Evolutionary conservation across 1,140 invertebrate species (phyloP), one percentile per base, ranked within the genome.

Genomic region (Aphelenchoides fujianensis): DNA sequence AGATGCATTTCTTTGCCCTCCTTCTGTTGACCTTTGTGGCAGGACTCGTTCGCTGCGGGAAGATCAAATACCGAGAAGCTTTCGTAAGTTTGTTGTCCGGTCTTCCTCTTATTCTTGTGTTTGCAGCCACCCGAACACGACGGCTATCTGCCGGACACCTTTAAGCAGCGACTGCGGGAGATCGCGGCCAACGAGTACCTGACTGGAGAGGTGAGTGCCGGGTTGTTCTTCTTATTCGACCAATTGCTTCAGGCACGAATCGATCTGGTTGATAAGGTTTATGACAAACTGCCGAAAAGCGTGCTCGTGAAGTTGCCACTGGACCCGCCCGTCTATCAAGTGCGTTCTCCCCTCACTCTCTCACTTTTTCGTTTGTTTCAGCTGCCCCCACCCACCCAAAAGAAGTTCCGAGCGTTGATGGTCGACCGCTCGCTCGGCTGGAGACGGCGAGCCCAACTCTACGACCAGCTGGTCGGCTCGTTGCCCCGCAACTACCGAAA

Each of bases 51-150:
- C n/a, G n/a, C 23, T 12, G 41, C 41, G 19, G 19, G 5, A 59
- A 59, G 34, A 59, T 59, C 55, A 59, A 59, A 59, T 59, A 59
- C 55, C 5, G 55, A 7, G 55, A 59, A 5, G 5, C 55, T 23
- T 59, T 59, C 34, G 55, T 59, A 19, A 7, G 55, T 59, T 59
- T 23, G 41, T 12, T 48, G 41, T 59, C 7, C n/a, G 34, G 34
- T 19, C 41, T 48, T 48, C 12, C 41, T 48, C 23, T 48, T 12
- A 59, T 7, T 7, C 5, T 59, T 19, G 12, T 59, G 41, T 48
- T 48, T 59, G 7, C 55, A 59, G 55, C 55, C 55, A 7, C 5
- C 5, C 28, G 55, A 59, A 59, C 55, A 59, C 19, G 55, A 19
- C 34, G 5, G 5, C 19, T 59, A 7, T 59, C 55, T 59, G 5